Conservation (phyloP, 2,888 invertebrate species). For the Itoplectis maculator region DNA sequence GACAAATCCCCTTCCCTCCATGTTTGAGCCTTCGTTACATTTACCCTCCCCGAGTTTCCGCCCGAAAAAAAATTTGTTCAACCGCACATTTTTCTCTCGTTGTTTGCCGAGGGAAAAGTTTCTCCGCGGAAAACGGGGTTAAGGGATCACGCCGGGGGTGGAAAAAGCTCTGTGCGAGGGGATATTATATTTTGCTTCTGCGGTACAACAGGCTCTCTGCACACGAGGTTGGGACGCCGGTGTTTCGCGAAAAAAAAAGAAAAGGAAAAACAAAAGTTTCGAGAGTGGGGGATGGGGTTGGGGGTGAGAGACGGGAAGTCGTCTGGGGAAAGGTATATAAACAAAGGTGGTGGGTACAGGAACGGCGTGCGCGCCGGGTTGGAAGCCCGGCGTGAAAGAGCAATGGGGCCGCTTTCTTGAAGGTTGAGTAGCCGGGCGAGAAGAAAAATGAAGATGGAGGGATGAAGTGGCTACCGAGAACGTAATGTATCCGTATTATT, state of each 20-base stretch:
- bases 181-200: conserved; percentile 53
- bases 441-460: conserved; percentile 52
- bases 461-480: conserved; percentile 40
- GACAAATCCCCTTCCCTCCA: not conserved
- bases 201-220: not conserved
- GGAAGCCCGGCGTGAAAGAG: conserved; percentile 15
- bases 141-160: conserved; percentile 41
- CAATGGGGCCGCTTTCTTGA: conserved; percentile 34
- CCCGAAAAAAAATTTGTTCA: conserved; percentile 15
- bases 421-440: conserved; percentile 12
- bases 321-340: too few species aligned
- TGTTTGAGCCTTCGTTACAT: not conserved
- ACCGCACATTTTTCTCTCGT: conserved; percentile 12
- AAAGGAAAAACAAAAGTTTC: conserved; percentile 33
- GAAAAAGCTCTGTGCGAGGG: conserved; percentile 38
- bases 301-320: too few species aligned
- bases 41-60: not conserved
- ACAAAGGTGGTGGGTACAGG: conserved; percentile 16
- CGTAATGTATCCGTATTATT: conserved; percentile 75
- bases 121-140: conserved; percentile 27
- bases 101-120: conserved; percentile 37
- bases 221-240: conserved; percentile 14
- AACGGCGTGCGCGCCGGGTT: too few species aligned
- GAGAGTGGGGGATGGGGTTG: conserved; percentile 27
- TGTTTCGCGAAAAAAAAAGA: conserved; percentile 26